Percentiles rank a stretch among this genome's conserved stretches.
These are phyloP conservation scores for Sebastes matsubarae DNA, from an alignment of 2,797 vertebrate genomes.

Conservation along the genomic window DNA sequence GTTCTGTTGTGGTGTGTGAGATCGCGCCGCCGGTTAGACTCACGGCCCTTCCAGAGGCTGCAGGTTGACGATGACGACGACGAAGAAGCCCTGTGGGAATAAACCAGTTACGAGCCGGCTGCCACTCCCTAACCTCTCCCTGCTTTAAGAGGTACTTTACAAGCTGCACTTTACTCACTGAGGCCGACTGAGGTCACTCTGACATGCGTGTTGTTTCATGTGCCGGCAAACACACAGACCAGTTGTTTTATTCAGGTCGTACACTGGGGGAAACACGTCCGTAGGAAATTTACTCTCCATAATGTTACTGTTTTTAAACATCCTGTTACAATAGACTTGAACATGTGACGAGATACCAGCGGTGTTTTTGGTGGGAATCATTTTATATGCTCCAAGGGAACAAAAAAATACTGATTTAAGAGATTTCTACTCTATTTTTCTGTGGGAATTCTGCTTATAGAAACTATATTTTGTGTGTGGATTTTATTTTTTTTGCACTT, in stretches of 20 bases:
- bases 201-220: background rate
- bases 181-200: background rate
- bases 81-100: constrained; percentile 85
- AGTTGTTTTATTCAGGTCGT: background rate
- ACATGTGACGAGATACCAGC: background rate
- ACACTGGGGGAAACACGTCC: constrained; percentile 2
- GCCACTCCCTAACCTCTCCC: background rate
- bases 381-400: background rate
- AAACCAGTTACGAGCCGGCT: background rate
- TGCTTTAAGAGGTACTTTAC: constrained; percentile 3
- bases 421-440: background rate
- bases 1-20: constrained; percentile 80
- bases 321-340: background rate
- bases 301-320: constrained; percentile 8
- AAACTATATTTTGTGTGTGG: background rate
- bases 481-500: background rate
- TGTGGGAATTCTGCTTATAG: background rate
- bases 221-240: background rate
- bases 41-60: constrained; percentile 84
- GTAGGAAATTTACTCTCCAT: background rate
- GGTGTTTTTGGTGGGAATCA: background rate
- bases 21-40: constrained; percentile 32
- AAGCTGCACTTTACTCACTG: constrained; percentile 39
- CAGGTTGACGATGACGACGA: constrained; percentile 84
- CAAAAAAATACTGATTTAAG: background rate